Evolutionary conservation across 1,140 invertebrate genomes (phyloP), one percentile per base, ranked within the genome.

Genomic region (Nilaparvata lugens): DNA sequence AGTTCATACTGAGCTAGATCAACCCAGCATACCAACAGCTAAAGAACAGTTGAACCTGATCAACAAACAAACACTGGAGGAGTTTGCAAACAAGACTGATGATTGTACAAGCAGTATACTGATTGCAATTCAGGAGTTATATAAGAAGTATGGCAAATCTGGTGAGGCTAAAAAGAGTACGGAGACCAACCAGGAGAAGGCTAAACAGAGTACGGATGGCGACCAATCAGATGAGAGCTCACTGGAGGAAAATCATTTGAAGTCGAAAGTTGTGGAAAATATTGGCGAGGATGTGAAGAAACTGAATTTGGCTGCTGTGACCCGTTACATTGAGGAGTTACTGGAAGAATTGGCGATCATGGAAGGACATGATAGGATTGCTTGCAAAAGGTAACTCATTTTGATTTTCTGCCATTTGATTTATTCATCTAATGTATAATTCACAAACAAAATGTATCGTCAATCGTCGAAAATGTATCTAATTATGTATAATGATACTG

Each of bases 91-190:
- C 9, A 35, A 35, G 9, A 35, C 31, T 11, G 31, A 35, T 35
- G 31, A 35, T 9, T 35, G 31, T 35, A 35, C 31, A 1, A 35
- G 31, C 13, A 62, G 65, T 24, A 43, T 56, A 61, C 64, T 67
- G 71, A 62, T 87, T 6, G 73, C 79, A 0, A 77, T 90, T 58
- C 86, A 90, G 69, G 81, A 83, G 51, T 73, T 88, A 40, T 86
- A 83, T 65, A 89, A 89, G 69, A 81, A 82, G 62, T 79, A 82
- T 53, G 52, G 31, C 3, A 35, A 35, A 11, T 35, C 31, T n/a
- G 31, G 4, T 11, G 31, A 4, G 31, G 31, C 18, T 21, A 16
- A 54, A 43, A 58, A 18, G 7, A 42, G 23, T 42, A 19, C 2
- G 21, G 23, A 52, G 4, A 16, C 11, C 2, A 23, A 11, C 6